Conservation (phyloP, 2,888 invertebrate genomes). For the Xestia rhomboidea region DNA sequence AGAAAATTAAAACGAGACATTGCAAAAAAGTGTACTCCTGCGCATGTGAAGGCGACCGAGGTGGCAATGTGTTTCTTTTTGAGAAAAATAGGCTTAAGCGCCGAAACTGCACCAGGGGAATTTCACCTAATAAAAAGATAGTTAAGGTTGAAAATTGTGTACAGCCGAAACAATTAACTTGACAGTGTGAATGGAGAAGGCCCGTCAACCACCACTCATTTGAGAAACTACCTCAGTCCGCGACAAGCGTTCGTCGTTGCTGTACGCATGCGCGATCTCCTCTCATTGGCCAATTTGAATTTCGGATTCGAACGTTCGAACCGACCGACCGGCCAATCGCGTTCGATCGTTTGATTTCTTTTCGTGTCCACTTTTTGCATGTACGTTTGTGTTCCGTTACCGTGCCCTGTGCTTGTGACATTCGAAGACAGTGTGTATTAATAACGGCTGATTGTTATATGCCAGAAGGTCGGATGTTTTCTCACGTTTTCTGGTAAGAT, state of each 20-base stretch:
- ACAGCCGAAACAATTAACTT: conserved; percentile 70
- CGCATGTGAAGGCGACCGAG: conserved; percentile 88
- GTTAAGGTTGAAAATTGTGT: conserved; percentile 64
- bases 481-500: conserved; percentile 83
- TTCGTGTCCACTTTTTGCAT: conserved; percentile 82
- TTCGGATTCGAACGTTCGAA: conserved; percentile 81
- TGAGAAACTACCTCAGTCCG: conserved; percentile 86
- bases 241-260: conserved; percentile 82
- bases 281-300: conserved; percentile 82
- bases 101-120: conserved; percentile 44
- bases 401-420: conserved; percentile 85
- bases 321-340: conserved; percentile 84
- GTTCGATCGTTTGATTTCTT: conserved; percentile 86
- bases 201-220: conserved; percentile 83
- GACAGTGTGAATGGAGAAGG: conserved; percentile 87
- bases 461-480: conserved; percentile 84
- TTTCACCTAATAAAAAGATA: not conserved
- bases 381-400: conserved; percentile 82
- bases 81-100: conserved; percentile 68
- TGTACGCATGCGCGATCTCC: conserved; percentile 78
- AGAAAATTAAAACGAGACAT: conserved; percentile 79
- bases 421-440: conserved; percentile 75
- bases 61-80: conserved; percentile 76
- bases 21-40: conserved; percentile 87
- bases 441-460: conserved; percentile 70